Evolutionary conservation across 2,113 vertebrate species (phyloP), one percentile per base, ranked within the genome.

Genomic region (Toxotes jaculatrix): DNA sequence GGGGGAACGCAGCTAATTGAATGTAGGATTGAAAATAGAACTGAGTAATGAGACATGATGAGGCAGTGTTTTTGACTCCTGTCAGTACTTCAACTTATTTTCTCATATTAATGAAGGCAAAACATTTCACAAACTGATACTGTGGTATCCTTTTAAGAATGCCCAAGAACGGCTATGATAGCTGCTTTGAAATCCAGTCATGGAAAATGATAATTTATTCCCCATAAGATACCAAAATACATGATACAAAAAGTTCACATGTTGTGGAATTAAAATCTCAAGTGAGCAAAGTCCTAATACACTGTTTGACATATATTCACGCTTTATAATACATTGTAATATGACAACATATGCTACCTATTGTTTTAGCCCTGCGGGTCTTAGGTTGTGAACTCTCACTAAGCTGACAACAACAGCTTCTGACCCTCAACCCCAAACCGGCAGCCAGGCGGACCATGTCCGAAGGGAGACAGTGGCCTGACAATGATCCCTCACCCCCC

Each of bases 341-440:
- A 69, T 23, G 51, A 55, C 47, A 78, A 42, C 72, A 84, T 73
- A 79, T 82, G 83, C 70, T 70, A 62, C 47, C 23, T 67, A 47
- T 76, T 74, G 74, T 78, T 62, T 73, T 67, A 53, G 67, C 78
- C 79, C 79, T 69, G 80, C 36, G 27, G 80, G 83, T 72, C 74
- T 72, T 5, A 83, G 91, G 83, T 75, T 70, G 73, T 73, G 80
- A 85, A 83, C 87, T 88, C 72, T 38, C 77, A 70, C 83, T 88
- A 73, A 89, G 81, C 75, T 78, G 89, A 92, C 89, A 88, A 76
- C 84, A 91, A 68, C 86, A 87, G 87, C 85, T 80, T 86, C 87
- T 92, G 85, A 90, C 91, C 89, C 79, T 73, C 57, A 53, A 82
- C 83, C 89, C 78, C 62, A 14, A 70, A 87, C 84, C 86, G 77